Percentiles rank a stretch among this genome's conserved stretches.
phyloP scores from a whole-genome alignment of 37 sponge, comb jelly and placozoan genomes.

The Ianthella basta region DNA sequence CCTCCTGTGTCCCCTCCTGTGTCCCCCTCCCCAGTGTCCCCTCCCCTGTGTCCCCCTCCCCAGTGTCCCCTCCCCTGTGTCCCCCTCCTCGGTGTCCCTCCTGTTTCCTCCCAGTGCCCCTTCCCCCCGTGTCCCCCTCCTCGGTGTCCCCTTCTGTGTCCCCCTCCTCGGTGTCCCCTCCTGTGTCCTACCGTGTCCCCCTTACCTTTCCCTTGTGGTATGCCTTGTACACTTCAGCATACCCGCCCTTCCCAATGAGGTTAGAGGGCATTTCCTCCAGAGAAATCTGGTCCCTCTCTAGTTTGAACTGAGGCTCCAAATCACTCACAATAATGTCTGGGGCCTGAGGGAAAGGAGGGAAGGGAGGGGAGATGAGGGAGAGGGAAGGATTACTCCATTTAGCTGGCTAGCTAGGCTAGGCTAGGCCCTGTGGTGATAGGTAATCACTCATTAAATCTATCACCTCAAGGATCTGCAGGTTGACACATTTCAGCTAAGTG shows the following conservation, averaged over 20 bases:
- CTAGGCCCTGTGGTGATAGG: no score
- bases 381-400: no score
- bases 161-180: no score
- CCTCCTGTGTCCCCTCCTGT: no score
- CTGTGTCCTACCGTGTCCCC: background rate
- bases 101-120: background rate
- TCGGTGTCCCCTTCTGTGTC: background rate
- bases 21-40: no score
- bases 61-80: no score
- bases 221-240: conserved; percentile 76
- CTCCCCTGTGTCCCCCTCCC: no score
- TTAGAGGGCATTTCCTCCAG: conserved; percentile 48
- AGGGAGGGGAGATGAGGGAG: background rate
- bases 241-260: conserved; percentile 75
- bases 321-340: conserved; percentile 72
- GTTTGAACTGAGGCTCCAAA: conserved; percentile 40
- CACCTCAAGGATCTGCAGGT: no score
- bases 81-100: background rate
- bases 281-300: conserved; percentile 26
- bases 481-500: no score
- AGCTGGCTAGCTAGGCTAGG: no score
- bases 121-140: no score
- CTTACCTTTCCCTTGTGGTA: conserved; percentile 20
- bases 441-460: no score
- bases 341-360: conserved; percentile 37